Conservation (phyloP, 2,113 vertebrate species). For the Epinephelus fuscoguttatus region DNA sequence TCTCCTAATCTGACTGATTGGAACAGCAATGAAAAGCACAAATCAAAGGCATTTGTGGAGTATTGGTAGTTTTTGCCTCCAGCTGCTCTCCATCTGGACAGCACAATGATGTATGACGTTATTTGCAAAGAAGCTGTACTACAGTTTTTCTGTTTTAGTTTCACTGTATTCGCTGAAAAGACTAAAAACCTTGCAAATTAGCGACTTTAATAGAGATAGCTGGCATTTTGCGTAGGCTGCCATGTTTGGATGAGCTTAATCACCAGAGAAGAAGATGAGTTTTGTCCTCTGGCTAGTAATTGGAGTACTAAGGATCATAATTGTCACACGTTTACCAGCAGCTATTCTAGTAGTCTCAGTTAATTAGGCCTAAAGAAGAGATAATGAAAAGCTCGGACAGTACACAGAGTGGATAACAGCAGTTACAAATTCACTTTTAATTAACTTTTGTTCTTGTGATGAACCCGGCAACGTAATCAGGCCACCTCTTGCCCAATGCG, state of each 20-base stretch:
- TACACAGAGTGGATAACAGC: neutral
- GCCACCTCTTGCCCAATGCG: neutral
- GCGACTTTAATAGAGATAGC: neutral
- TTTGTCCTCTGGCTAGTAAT: neutral
- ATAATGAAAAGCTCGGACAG: neutral
- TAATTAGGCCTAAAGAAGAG: neutral
- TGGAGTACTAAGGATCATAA: neutral
- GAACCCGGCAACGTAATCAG: too few species aligned
- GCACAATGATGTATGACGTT: too few species aligned
- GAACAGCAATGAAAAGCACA: too few species aligned
- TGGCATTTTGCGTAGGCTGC: neutral
- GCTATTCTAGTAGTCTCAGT: neutral
- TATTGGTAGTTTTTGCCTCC: too few species aligned
- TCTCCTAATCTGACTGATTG: too few species aligned
- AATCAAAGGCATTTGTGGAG: too few species aligned
- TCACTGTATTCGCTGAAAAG: neutral
- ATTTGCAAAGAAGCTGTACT: too few species aligned
- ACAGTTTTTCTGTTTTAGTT: too few species aligned
- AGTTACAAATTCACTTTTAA: neutral
- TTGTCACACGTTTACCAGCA: neutral
- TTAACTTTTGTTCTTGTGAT: neutral
- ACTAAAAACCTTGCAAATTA: neutral
- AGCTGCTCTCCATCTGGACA: too few species aligned
- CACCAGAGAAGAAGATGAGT: neutral
- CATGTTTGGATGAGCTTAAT: neutral